Percentiles rank a stretch among this genome's conserved stretches.
Conservation (phyloP, 1,140 invertebrate species). For the Diorhabda carinulata region DNA sequence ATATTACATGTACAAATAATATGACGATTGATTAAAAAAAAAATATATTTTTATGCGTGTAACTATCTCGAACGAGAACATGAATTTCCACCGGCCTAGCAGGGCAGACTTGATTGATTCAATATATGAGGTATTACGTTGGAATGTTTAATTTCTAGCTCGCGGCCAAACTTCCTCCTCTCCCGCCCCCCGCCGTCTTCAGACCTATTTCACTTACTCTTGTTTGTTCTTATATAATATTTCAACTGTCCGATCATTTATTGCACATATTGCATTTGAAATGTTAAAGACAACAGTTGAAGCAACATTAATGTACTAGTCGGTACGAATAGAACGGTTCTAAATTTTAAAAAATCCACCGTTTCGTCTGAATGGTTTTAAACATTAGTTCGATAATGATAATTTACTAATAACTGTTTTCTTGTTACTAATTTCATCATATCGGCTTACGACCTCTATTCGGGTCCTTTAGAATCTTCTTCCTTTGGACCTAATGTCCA, state of each 20-base stretch:
- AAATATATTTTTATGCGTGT: too few relatives aligned
- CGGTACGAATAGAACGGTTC: too few relatives aligned
- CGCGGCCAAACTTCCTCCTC: not conserved
- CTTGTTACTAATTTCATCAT: too few relatives aligned
- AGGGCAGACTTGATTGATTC: conserved; percentile 17
- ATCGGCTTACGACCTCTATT: too few relatives aligned
- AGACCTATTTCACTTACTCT: conserved; percentile 19
- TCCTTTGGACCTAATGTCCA: too few relatives aligned
- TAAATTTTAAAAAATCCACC: too few relatives aligned
- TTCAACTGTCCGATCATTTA: not conserved
- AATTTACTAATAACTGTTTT: too few relatives aligned
- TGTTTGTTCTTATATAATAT: conserved; percentile 19
- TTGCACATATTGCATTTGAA: not conserved
- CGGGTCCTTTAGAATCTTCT: too few relatives aligned
- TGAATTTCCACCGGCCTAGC: conserved; percentile 15
- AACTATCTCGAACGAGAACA: not conserved
- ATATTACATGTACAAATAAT: too few relatives aligned
- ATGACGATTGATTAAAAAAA: too few relatives aligned
- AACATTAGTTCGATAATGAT: too few relatives aligned
- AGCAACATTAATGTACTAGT: not conserved
- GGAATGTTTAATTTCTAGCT: conserved; percentile 22
- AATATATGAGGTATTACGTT: conserved; percentile 17
- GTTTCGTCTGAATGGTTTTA: too few relatives aligned
- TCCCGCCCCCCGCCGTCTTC: conserved; percentile 4
- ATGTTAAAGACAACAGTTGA: not conserved